phyloP scores from a whole-genome alignment of 2,797 vertebrate genomes.

The Smutsia gigantea region DNA sequence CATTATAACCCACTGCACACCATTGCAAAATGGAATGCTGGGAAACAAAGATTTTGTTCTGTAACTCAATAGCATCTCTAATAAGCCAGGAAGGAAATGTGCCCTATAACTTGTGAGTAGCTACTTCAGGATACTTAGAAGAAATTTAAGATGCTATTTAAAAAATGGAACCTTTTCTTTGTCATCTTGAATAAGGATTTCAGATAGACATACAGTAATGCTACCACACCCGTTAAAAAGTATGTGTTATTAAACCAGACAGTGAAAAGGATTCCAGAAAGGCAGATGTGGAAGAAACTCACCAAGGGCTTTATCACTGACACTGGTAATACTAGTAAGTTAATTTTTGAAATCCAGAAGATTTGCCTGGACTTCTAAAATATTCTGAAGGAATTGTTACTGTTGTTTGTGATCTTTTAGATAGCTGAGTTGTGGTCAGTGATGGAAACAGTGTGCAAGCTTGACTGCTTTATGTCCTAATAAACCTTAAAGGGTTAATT shows the following conservation, averaged over 20 bases:
- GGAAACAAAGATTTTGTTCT: conserved; percentile 55
- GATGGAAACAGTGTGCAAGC: not conserved
- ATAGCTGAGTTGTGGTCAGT: not conserved
- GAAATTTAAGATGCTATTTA: conserved; percentile 43
- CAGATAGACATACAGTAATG: not conserved
- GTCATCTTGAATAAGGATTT: not conserved
- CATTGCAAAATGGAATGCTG: not conserved
- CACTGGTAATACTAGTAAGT: not conserved
- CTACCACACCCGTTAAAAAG: not conserved
- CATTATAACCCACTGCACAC: not conserved
- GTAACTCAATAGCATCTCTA: not conserved
- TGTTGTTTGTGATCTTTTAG: not conserved
- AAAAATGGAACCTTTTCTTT: not conserved
- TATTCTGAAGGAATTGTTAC: not conserved
- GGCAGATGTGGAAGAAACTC: not conserved
- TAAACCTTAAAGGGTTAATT: not conserved
- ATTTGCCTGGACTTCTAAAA: not conserved
- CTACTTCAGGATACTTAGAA: not conserved
- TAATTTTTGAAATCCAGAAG: not conserved
- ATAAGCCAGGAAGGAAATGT: conserved; percentile 9
- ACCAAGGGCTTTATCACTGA: not conserved
- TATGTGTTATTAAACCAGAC: not conserved
- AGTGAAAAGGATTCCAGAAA: not conserved
- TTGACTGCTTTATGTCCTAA: not conserved
- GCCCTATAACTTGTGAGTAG: not conserved